phyloP scores from a whole-genome alignment of 2,888 invertebrate species.

The Isoperla grammatica region DNA sequence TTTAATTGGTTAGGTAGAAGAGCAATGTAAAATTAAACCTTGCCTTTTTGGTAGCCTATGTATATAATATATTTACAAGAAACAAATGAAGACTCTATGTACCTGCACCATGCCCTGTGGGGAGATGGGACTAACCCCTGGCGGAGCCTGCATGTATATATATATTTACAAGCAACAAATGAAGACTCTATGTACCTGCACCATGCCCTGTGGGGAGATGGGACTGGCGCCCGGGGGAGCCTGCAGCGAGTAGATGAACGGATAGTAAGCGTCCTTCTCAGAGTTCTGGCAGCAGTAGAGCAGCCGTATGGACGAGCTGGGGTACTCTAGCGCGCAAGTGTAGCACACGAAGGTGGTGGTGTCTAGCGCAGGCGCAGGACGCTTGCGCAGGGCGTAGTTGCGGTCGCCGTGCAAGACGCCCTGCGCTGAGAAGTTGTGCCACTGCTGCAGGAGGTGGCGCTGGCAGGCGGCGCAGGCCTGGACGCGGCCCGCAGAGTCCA shows the following conservation, averaged over 20 bases:
- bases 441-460: conserved; percentile 79
- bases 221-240: conserved; percentile 81
- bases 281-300: conserved; percentile 80
- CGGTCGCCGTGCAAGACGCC: conserved; percentile 71
- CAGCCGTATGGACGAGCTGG: conserved; percentile 71
- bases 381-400: conserved; percentile 73
- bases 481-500: conserved; percentile 69
- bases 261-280: conserved; percentile 84
- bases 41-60: no score
- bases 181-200: no score
- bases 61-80: no score
- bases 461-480: conserved; percentile 79
- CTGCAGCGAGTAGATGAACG: conserved; percentile 75
- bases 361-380: conserved; percentile 59
- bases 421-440: conserved; percentile 70
- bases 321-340: conserved; percentile 77
- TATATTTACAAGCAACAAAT: no score
- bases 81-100: no score
- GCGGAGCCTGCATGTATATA: conserved; percentile 69
- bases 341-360: conserved; percentile 80
- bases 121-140: conserved; percentile 83
- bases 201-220: conserved; percentile 83
- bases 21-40: no score
- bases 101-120: conserved; percentile 71
- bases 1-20: no score